phyloP scores from a whole-genome alignment of 2,113 vertebrate species.

The Bubo blakistoni region DNA sequence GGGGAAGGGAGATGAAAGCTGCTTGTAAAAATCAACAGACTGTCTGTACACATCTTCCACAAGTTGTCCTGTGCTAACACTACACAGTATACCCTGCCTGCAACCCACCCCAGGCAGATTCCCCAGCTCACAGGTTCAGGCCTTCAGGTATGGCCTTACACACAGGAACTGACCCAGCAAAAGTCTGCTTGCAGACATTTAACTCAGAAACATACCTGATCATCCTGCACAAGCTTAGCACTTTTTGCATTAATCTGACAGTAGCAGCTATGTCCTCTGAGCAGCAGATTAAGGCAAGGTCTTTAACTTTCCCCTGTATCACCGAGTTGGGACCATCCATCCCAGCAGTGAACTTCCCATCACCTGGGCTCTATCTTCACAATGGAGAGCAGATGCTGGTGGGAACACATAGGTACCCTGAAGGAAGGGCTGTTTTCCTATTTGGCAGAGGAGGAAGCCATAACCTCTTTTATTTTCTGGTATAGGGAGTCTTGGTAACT shows the following conservation, averaged over 20 bases:
- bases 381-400: neutral
- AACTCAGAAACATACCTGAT: neutral
- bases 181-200: neutral
- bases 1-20: slow-evolving; percentile 17
- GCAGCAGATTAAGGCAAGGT: neutral
- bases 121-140: neutral
- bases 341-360: neutral
- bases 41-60: neutral
- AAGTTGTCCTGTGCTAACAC: neutral
- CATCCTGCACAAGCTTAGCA: neutral
- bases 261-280: neutral
- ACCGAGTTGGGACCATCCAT: neutral
- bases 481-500: neutral
- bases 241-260: neutral
- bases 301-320: neutral
- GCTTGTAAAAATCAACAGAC: neutral
- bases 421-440: neutral
- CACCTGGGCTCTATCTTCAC: neutral
- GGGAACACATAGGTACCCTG: neutral
- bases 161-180: neutral
- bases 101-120: neutral
- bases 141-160: neutral
- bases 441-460: neutral
- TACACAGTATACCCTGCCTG: neutral
- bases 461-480: neutral